Conservation (phyloP, 2,113 vertebrate species). For the Lethenteron camtschaticum region DNA sequence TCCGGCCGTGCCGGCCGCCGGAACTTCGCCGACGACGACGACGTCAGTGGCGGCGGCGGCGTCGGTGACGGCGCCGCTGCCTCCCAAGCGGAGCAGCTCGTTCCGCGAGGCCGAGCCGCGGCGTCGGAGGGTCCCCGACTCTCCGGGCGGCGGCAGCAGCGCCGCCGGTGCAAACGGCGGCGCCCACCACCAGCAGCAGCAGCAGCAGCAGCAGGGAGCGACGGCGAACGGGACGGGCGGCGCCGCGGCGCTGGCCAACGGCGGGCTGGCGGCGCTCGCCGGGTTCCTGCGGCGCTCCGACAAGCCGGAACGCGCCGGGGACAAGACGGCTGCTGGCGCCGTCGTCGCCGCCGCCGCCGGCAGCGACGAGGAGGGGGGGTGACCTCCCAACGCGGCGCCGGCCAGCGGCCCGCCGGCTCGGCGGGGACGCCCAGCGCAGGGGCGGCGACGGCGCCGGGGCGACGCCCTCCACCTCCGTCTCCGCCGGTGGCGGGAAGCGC, state of each 20-base stretch:
- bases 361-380: not conserved
- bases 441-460: not conserved
- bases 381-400: not conserved
- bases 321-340: not conserved
- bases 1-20: no score
- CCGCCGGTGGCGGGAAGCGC: no score
- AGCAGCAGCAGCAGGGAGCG: not conserved
- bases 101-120: slow-evolving; percentile 49
- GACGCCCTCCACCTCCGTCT: not conserved
- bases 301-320: not conserved
- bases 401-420: not conserved
- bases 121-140: not conserved
- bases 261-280: not conserved
- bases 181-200: not conserved
- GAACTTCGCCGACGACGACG: no score
- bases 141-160: not conserved
- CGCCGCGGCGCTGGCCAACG: not conserved
- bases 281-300: not conserved
- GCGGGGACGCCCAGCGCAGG: not conserved
- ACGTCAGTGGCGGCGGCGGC: no score
- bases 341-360: not conserved
- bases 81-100: slow-evolving; percentile 85
- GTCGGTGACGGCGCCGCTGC: slow-evolving; percentile 35
- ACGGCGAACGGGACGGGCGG: not conserved
- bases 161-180: not conserved